phyloP scores from a whole-genome alignment of 2,888 invertebrate genomes.

The Heliconius ismenius region DNA sequence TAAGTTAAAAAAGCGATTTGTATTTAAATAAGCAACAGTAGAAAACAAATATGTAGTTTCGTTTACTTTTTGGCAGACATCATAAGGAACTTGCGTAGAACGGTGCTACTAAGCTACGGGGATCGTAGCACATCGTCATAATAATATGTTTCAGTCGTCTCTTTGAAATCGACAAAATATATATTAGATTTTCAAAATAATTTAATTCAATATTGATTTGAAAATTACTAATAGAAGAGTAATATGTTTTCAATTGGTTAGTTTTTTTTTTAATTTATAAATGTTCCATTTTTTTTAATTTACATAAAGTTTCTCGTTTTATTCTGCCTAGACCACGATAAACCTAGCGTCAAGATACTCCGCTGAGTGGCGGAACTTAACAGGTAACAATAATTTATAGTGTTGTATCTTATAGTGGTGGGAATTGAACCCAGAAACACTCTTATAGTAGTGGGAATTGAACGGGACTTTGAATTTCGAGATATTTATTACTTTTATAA shows the following conservation, averaged over 20 bases:
- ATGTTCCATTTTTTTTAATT: neutral
- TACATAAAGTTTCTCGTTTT: neutral
- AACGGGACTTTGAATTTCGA: neutral
- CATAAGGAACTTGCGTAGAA: neutral
- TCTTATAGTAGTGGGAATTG: neutral
- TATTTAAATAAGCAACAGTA: no score
- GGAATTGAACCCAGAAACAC: no score
- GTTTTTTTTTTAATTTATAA: no score
- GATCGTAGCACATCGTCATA: conserved; percentile 2
- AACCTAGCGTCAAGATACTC: neutral
- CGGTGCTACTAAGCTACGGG: neutral
- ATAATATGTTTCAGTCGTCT: neutral
- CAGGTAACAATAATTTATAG: no score
- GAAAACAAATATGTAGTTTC: neutral
- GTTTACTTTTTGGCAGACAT: neutral
- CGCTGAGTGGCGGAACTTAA: neutral
- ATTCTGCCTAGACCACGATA: neutral
- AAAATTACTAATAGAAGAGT: neutral
- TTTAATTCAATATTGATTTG: neutral
- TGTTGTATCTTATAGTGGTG: no score
- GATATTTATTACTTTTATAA: neutral
- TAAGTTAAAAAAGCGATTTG: neutral
- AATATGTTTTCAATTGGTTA: no score
- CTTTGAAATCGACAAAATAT: neutral
- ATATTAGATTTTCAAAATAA: neutral